Conservation (phyloP, 2,113 vertebrate genomes). For the Ammodramus savannarum region DNA sequence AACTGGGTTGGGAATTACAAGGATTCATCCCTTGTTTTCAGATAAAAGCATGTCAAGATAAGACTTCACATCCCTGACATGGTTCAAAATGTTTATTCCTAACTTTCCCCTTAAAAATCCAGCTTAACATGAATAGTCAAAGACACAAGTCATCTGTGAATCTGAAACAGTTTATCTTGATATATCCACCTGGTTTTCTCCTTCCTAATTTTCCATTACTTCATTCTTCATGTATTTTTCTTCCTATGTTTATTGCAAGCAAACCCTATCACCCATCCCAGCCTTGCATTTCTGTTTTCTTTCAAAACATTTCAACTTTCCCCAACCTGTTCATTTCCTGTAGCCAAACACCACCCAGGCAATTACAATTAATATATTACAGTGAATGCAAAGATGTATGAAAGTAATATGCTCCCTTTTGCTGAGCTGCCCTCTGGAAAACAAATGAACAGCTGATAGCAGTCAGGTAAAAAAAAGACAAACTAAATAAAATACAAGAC, state of each 20-base stretch:
- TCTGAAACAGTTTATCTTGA: neutral
- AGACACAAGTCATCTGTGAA: neutral
- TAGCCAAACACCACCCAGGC: neutral
- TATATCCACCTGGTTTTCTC: neutral
- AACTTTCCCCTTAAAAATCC: neutral
- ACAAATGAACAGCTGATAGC: neutral
- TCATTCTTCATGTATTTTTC: conserved; percentile 29
- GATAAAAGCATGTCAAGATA: neutral
- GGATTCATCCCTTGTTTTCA: neutral
- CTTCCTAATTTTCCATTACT: conserved; percentile 16
- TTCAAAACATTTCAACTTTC: conserved; percentile 46
- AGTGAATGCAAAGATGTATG: neutral
- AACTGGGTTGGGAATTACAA: neutral
- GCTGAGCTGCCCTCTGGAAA: neutral
- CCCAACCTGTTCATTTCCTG: conserved; percentile 29
- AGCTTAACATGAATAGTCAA: neutral
- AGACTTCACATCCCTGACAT: neutral
- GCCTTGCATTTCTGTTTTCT: conserved; percentile 51
- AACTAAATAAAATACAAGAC: fast-evolving
- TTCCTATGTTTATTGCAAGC: conserved; percentile 5
- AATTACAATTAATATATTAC: neutral
- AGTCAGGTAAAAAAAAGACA: neutral
- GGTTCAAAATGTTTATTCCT: neutral
- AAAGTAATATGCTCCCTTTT: neutral
- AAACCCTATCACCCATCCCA: conserved; percentile 35